A percentile compares a stretch with the other conserved stretches of the same genome.
Conservation (phyloP, 2,113 vertebrate genomes). For the Psephotus haematonotus region DNA sequence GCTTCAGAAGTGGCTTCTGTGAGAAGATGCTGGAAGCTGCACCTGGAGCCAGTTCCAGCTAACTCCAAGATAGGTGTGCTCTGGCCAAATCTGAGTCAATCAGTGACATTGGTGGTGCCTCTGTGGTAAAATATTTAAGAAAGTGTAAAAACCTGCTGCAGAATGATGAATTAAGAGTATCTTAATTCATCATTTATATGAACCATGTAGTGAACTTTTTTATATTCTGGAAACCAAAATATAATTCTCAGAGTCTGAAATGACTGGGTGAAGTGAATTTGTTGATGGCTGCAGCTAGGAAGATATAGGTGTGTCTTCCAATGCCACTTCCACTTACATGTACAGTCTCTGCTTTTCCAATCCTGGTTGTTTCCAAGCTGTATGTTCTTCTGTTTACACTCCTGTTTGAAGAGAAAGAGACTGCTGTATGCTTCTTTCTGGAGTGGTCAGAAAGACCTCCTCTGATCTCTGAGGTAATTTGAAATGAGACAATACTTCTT, state of each 20-base stretch:
- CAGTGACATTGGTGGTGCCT: not conserved
- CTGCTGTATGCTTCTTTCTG: not conserved
- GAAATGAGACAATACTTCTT: not conserved
- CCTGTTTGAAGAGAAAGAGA: not conserved
- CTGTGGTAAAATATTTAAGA: not conserved
- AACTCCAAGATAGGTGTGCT: fast-evolving
- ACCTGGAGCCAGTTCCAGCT: not conserved
- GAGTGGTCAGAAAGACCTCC: not conserved
- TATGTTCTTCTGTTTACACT: not conserved
- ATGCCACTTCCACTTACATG: not conserved
- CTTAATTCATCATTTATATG: not conserved
- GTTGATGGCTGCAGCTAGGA: not conserved
- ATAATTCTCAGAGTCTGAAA: not conserved
- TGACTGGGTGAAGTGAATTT: not conserved
- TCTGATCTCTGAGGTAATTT: not conserved
- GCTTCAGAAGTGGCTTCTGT: not conserved
- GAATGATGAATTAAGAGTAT: no score
- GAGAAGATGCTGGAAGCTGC: not conserved
- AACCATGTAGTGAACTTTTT: not conserved
- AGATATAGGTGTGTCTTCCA: not conserved
- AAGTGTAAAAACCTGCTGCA: not conserved
- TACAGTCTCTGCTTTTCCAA: not conserved
- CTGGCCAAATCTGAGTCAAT: not conserved
- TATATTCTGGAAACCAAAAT: not conserved
- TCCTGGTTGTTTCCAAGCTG: not conserved